A percentile compares a stretch with the other conserved stretches of the same genome.
Conservation (phyloP, 2,113 vertebrate genomes). For the Cryptomyrus ogoouensis region DNA sequence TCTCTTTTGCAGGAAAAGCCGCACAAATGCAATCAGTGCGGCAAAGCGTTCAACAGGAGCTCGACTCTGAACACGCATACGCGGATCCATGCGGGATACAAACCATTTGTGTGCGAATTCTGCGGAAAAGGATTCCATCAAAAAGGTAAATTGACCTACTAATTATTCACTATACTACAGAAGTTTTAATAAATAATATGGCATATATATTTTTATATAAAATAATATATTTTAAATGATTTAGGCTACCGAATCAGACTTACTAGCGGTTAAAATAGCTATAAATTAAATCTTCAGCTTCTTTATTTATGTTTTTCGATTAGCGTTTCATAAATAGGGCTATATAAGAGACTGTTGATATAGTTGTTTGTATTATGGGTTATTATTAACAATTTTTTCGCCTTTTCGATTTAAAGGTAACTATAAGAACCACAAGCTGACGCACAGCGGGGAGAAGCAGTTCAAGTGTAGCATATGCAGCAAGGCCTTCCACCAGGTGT, state of each 20-base stretch:
- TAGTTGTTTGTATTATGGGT: neutral
- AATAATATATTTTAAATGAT: neutral
- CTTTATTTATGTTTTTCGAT: neutral
- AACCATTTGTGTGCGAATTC: slow-evolving; percentile 96
- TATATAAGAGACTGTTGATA: neutral
- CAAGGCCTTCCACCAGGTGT: slow-evolving; percentile 98
- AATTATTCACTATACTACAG: neutral
- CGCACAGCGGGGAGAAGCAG: slow-evolving; percentile 98
- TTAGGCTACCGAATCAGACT: neutral
- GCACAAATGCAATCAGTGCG: slow-evolving; percentile 96
- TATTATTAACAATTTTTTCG: neutral
- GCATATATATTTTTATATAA: neutral
- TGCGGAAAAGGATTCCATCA: slow-evolving; percentile 98
- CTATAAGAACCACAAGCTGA: slow-evolving; percentile 99
- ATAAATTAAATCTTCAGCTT: neutral
- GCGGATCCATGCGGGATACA: slow-evolving; percentile 95
- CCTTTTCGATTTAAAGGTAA: slow-evolving; percentile 69
- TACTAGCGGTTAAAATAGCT: neutral
- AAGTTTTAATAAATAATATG: neutral
- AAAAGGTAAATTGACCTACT: slow-evolving; percentile 70
- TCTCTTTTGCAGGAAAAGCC: slow-evolving; percentile 81
- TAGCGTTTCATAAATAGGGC: neutral
- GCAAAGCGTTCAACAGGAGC: slow-evolving; percentile 96
- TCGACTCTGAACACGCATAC: slow-evolving; percentile 97
- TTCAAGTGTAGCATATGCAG: slow-evolving; percentile 99